Base-by-base conservation (phyloP, 2,888 invertebrate species). In the Clanis bilineata region DNA sequence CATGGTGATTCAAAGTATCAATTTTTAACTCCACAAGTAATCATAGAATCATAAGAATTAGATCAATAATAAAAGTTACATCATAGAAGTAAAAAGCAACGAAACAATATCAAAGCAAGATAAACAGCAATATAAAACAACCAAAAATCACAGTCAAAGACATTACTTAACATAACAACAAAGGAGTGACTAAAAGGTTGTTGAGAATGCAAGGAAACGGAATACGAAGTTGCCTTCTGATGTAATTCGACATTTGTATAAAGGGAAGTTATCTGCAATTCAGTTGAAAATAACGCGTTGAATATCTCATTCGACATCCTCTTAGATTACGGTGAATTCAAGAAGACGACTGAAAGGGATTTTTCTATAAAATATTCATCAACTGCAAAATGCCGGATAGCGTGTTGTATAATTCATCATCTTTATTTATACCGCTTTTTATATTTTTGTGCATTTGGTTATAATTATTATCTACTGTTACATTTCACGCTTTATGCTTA, bases 341-440 rank as follows among this genome's bases (percentile, higher is more conserved):
- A 60, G 22, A 64, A 66, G 66, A 60, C 65, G 73, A 51, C 32
- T 51, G 43, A 23, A 44, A 45, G 23, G 56, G 59, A 74, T 76
- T 80, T 82, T 81, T 76, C 71, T 79, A 79, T 85, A 79, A 82
- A 86, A 81, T 84, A 86, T 86, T 86, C 83, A 84, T 75, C 76
- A 76, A 71, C 70, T 68, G 65, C 71, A 73, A 74, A 76, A 72
- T 74, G 64, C 62, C 59, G 64, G 71, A 73, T 77, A 69, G 67
- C 67, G 75, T 74, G 74, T 74, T 68, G 70, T 65, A 72, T 72
- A 63, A 65, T 63, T 62, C 70, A 67, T 70, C 73, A 75, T 72
- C 73, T 70, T 72, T 74, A 76, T 73, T 71, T 57, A 25, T 57
- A 32, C 7, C 43, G 12, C 15, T 10, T 57, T 32, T 36, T 23